These are phyloP conservation scores for Ciconia maguari DNA, from an alignment of 2,113 vertebrate species.

Conservation along the genomic window DNA sequence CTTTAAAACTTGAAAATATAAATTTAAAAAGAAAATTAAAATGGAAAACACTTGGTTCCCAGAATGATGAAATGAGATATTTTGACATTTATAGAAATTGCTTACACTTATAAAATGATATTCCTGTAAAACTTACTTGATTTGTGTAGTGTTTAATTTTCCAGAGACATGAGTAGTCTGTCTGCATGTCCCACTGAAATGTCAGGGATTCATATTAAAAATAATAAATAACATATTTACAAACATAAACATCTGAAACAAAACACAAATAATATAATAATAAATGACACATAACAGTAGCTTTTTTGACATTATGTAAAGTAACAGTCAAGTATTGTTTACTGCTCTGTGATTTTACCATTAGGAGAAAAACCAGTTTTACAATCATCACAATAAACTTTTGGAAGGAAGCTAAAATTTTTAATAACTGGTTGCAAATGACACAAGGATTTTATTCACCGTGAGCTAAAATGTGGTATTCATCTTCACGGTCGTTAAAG, in stretches of 20 bases:
- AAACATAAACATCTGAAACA: slow-evolving; percentile 1
- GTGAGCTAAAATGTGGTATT: neutral
- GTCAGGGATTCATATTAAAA: slow-evolving; percentile 40
- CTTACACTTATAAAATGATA: slow-evolving; percentile 5
- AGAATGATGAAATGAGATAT: neutral
- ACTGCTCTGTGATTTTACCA: neutral
- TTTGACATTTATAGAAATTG: slow-evolving; percentile 39
- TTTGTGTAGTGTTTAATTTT: slow-evolving; percentile 18
- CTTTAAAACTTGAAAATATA: neutral
- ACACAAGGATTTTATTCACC: neutral
- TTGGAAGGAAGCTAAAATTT: neutral
- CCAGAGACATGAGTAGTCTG: neutral
- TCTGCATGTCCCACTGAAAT: neutral
- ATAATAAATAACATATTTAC: slow-evolving; percentile 37
- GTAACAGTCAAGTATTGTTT: neutral
- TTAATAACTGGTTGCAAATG: neutral
- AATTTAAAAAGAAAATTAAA: slow-evolving; percentile 20
- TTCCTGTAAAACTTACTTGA: slow-evolving; percentile 11
- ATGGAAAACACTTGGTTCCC: neutral
- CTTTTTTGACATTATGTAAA: neutral
- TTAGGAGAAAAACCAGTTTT: neutral
- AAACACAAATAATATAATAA: neutral
- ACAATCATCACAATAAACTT: neutral
- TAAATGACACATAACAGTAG: neutral
- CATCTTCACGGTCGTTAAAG: neutral